Base-by-base conservation (phyloP, 2,797 vertebrate species). In the Pterois miles region DNA sequence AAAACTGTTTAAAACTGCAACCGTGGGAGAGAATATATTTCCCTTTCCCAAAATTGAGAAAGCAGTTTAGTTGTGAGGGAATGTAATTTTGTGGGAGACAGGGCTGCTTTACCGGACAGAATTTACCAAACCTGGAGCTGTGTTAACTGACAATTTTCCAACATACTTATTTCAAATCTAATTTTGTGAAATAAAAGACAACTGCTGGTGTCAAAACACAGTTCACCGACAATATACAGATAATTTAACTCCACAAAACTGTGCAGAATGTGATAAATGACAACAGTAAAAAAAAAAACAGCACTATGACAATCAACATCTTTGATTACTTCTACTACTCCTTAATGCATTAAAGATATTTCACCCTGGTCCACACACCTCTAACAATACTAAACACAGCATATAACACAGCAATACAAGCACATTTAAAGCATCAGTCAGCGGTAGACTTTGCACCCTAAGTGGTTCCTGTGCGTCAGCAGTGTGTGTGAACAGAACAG, bases 391-490 rank as follows among this genome's bases (percentile, higher is more conserved):
- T 34, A 18, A 72, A 67, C 31, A 57, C 20, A 20, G 14, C 8
- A 9, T 31, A 20, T 58, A 65, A 53, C 69, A 60, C 10, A 57
- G 66, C 31, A 74, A 65, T 23, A 31, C 33, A 74, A 7, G 34
- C 38, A 56, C 46, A 74, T 34, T 71, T 34, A 59, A 74, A 76
- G 52, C 54, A 71, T 79, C 36, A 70, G 75, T n/a, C 46, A 12
- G 36, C 11, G 46, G 58, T 75, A 77, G 74, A 86, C 86, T 85
- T 82, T 83, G 69, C 86, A 78, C 71, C 82, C 76, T 83, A 40
- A 33, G 70, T 38, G 74, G 50, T 82, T 90, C 90, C 88, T 85
- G 88, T 93, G 83, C 88, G 92, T 93, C 89, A 92, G 87, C 86
- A 73, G 76, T 65, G 89, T 91, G 88, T 89, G 76, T 43, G 16